phyloP scores from a whole-genome alignment of 2,797 vertebrate genomes.

The Channallabes apus region DNA sequence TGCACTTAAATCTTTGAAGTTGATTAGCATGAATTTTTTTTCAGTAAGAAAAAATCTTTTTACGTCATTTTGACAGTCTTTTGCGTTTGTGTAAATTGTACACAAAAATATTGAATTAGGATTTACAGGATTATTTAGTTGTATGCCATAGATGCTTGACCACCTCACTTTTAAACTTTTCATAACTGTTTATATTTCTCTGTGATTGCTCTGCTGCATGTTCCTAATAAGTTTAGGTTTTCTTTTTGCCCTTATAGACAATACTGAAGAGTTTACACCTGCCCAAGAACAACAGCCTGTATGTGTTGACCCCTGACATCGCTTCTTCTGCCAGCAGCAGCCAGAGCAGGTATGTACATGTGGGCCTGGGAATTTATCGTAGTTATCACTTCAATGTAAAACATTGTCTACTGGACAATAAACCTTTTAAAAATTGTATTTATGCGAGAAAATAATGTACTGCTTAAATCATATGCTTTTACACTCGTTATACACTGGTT shows the following conservation, averaged over 20 bases:
- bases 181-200: background rate
- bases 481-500: background rate
- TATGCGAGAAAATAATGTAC: background rate
- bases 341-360: conserved; percentile 85
- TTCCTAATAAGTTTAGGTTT: background rate
- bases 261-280: conserved; percentile 94
- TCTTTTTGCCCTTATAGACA: conserved; percentile 72
- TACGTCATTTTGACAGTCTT: too few relatives aligned
- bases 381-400: background rate
- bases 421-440: background rate
- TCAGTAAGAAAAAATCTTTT: too few relatives aligned
- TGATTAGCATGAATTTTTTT: too few relatives aligned
- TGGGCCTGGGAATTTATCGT: background rate
- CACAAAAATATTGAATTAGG: too few relatives aligned
- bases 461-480: background rate
- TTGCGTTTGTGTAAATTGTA: too few relatives aligned
- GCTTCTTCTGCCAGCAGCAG: conserved; percentile 88
- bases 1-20: too few relatives aligned
- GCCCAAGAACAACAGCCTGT: conserved; percentile 99
- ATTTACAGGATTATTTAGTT: too few relatives aligned
- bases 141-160: background rate
- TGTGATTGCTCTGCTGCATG: background rate
- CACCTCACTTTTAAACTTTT: background rate
- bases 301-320: conserved; percentile 95
- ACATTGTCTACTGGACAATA: background rate